These are phyloP conservation scores for Podotricha telesiphe DNA, from an alignment of 2,888 invertebrate species.

Conservation along the genomic window DNA sequence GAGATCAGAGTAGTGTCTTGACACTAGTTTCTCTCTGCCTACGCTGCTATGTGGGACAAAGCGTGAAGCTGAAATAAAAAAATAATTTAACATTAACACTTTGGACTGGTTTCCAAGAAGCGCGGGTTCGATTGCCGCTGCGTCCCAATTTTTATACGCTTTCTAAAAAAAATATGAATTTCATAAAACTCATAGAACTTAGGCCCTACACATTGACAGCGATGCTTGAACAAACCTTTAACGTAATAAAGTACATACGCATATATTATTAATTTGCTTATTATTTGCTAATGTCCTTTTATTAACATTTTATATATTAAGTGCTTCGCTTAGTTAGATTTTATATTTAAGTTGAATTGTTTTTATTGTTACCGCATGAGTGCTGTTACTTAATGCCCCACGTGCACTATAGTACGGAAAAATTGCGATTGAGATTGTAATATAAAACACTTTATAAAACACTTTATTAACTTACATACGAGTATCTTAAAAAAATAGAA, in stretches of 20 bases:
- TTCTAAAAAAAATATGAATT: no score
- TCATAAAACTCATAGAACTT: constrained; percentile 5
- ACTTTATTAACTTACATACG: constrained; percentile 3
- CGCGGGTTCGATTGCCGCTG: no score
- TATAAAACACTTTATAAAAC: constrained; percentile 1
- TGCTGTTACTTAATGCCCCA: constrained; percentile 65
- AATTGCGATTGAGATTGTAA: constrained; percentile 40
- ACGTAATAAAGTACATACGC: background rate
- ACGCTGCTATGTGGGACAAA: no score
- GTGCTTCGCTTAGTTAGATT: constrained; percentile 6
- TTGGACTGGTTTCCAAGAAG: no score
- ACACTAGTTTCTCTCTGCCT: no score
- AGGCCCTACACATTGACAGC: background rate
- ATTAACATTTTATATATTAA: background rate
- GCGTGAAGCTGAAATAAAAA: no score
- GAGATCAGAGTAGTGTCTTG: no score
- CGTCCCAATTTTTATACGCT: no score
- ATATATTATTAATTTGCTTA: background rate
- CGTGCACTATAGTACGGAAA: constrained; percentile 47
- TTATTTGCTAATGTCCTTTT: background rate
- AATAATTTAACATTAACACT: no score
- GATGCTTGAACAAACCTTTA: background rate
- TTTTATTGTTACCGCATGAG: constrained; percentile 66
- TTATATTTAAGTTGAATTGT: constrained; percentile 31
- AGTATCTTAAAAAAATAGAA: no score